Evolutionary conservation across 2,888 invertebrate genomes (phyloP), one percentile per base, ranked within the genome.

Genomic region (Corbicula japonica): DNA sequence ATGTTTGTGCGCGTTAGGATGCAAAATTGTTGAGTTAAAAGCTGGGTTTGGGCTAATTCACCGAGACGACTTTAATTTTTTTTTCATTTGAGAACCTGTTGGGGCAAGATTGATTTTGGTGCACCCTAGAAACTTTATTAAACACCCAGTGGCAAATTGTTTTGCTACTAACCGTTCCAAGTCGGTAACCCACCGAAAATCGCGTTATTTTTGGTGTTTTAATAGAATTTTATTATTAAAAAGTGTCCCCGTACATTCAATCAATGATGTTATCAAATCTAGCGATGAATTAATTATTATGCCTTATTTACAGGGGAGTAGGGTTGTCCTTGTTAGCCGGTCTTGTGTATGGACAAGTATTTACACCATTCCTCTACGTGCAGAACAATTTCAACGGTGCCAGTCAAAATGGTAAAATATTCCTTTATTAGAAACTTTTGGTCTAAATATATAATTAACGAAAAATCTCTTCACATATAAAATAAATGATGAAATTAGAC

Each of bases 321-420:
- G 58, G 86, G 0, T 81, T 94, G 66, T 92, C 94, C 1, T 63
- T 94, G 2, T 41, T 93, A 32, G 93, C 94, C 54, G 94, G 94
- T 5, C 56, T 92, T 6, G 86, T 94, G 62, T 94, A 94, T 87
- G 94, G 94, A 23, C 85, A 94, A 54, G 92, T 91, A 34, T 95
- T 95, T 87, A 92, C 91, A 21, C 94, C 94, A 8, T 93, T 94
- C 28, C 93, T 93, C 41, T 93, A 94, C 86, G 91, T 94, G 52
- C 92, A 93, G 80, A 93, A 94, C 73, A 89, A 93, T 54, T 75
- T 83, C 46, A 69, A 80, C 1, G 44, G 61, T 12, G 35, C 60
- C 21, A 69, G 69, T 26, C 58, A 69, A 60, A 60, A 69, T 58
- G 69, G 69, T 65, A 69, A 18, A 28, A 30, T n/a, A 23, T 1